Percentiles rank a stretch among this genome's conserved stretches.
phyloP scores from a whole-genome alignment of 2,888 invertebrate species.

The Hesperia comma region DNA sequence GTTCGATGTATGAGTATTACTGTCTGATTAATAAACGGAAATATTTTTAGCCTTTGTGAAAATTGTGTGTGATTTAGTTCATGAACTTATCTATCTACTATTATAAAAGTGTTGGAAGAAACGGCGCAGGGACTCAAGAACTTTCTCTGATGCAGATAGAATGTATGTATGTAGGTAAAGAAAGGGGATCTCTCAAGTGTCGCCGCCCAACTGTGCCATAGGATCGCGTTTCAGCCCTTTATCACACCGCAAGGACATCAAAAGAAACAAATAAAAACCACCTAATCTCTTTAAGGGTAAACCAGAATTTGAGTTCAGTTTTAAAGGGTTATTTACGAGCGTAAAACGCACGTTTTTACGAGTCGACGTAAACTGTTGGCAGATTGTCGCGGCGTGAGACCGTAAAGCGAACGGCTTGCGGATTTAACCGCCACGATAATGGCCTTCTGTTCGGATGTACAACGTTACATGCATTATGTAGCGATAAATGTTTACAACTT shows the following conservation, averaged over 20 bases:
- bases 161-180: too few relatives aligned
- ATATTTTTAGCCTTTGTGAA: too few relatives aligned
- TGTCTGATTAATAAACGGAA: too few relatives aligned
- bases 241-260: not conserved
- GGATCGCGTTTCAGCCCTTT: too few relatives aligned
- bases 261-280: conserved; percentile 8
- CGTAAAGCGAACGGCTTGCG: conserved; percentile 24
- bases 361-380: conserved; percentile 23
- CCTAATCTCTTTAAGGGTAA: conserved; percentile 4
- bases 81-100: not conserved
- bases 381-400: conserved; percentile 22
- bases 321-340: conserved; percentile 29
- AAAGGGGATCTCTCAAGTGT: too few relatives aligned
- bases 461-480: not conserved
- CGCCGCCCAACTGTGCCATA: not conserved
- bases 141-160: not conserved
- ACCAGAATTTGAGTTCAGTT: conserved; percentile 20
- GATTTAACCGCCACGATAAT: conserved; percentile 23
- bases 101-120: too few relatives aligned
- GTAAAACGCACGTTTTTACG: conserved; percentile 26
- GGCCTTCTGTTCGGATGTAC: not conserved
- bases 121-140: not conserved
- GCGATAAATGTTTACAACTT: not conserved
- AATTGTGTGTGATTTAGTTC: too few relatives aligned
- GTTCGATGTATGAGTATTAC: too few relatives aligned